A percentile compares a stretch with the other conserved stretches of the same genome.
These are phyloP conservation scores for Pogona vitticeps DNA, from an alignment of 2,113 vertebrate species.

Conservation along the genomic window DNA sequence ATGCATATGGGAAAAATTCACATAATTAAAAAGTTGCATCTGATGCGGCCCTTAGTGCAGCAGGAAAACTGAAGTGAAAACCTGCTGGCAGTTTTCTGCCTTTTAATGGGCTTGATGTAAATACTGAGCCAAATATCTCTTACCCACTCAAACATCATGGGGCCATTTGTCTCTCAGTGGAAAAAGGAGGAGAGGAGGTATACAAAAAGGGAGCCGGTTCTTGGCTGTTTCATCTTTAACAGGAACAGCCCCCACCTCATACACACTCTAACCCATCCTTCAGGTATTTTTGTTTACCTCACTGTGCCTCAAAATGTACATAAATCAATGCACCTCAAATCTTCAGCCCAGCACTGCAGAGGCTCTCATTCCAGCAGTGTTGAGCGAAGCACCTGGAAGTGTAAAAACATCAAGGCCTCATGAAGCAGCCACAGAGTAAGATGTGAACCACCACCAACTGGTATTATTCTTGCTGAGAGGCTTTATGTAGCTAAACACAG, in stretches of 20 bases:
- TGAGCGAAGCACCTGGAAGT: neutral
- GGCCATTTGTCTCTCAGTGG: neutral
- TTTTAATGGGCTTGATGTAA: neutral
- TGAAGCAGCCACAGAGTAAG: neutral
- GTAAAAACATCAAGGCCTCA: neutral
- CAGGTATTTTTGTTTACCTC: neutral
- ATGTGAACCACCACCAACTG: neutral
- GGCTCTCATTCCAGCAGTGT: neutral
- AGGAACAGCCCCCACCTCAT: neutral
- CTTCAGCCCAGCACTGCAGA: neutral
- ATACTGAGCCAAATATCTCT: neutral
- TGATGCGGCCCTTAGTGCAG: neutral
- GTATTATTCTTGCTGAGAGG: neutral
- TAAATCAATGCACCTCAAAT: neutral
- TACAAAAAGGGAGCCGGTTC: neutral
- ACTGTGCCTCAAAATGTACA: neutral
- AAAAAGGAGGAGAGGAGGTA: neutral
- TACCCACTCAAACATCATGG: neutral
- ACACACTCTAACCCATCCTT: neutral
- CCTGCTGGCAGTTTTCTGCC: neutral
- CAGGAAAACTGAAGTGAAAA: neutral
- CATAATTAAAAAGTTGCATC: neutral
- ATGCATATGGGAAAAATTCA: too few species aligned
- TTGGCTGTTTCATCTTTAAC: neutral
- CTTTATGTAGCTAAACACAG: neutral